Base-by-base conservation (phyloP, 2,113 vertebrate genomes). In the Strix uralensis region DNA sequence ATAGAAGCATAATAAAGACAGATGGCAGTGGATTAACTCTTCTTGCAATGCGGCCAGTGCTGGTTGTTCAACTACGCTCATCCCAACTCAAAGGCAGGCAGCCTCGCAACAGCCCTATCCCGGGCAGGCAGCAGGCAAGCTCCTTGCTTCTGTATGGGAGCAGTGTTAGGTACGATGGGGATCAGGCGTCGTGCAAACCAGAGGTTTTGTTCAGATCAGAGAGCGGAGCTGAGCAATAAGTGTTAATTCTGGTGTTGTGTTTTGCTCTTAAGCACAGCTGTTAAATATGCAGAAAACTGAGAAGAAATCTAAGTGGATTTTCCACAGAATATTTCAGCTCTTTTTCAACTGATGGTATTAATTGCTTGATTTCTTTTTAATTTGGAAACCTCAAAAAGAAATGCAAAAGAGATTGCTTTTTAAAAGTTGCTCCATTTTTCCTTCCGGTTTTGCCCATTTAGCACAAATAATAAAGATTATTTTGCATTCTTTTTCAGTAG, bases 11-110 rank as follows among this genome's bases (percentile, higher is more conserved):
- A 95, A 97, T 95, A 96, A 97, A 97, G 95, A 96, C 95, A 96
- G 96, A 97, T 97, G 96, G 97, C 94, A 73, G 87, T 12, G 91
- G 96, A 97, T 97, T 96, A 97, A 94, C 54, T 95, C 91, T 55
- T 66, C 86, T 70, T 32, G 81, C 91, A 62, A 29, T 0, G 52
- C 0, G 2, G 81, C 77, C 94, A 69, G 86, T 1, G 29, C 91
- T 49, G 77, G 83, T 7, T 51, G 81, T 7, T 87, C 81, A 57
- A 32, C 85, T 1, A 4, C 5, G 15, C 65, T 94, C 40, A 11
- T 22, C 83, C 92, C 78, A 57, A 2, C 46, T 52, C 49, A 20
- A 57, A 49, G 0, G 10, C 15, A 26, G 51, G 77, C 86, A 55
- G 86, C 23, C 52, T n/a, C 5, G 0, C 29, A 15, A 11, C 44